These are phyloP conservation scores for Epistrophe eligans DNA, from an alignment of 2,888 invertebrate genomes.

Conservation along the genomic window DNA sequence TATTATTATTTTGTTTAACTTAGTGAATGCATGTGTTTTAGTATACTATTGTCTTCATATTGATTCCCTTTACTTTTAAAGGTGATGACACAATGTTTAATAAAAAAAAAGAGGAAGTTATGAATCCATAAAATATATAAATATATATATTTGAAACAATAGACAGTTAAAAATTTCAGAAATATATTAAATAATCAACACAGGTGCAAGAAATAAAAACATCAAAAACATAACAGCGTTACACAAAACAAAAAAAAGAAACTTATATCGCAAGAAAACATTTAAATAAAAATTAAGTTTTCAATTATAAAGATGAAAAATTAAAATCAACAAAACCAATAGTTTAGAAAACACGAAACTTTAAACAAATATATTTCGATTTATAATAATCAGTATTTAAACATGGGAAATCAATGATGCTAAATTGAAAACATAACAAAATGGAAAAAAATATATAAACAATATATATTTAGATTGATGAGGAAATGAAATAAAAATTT, in stretches of 20 bases:
- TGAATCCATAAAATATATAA: conserved; percentile 47
- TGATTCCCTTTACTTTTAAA: conserved; percentile 65
- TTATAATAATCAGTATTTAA: conserved; percentile 76
- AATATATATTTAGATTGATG: conserved; percentile 75
- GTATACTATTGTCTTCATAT: conserved; percentile 62
- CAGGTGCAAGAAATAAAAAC: conserved; percentile 66
- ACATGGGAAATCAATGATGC: conserved; percentile 67
- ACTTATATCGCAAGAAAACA: conserved; percentile 78
- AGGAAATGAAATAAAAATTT: conserved; percentile 72
- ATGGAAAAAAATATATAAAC: conserved; percentile 70
- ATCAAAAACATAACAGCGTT: conserved; percentile 69
- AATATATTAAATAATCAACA: conserved; percentile 74
- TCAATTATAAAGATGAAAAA: conserved; percentile 77
- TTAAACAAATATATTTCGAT: conserved; percentile 77
- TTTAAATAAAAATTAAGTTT: conserved; percentile 78
- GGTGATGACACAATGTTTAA: conserved; percentile 56
- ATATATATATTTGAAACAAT: conserved; percentile 72
- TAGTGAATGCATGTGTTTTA: conserved; percentile 63
- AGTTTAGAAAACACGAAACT: conserved; percentile 76
- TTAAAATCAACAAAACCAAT: conserved; percentile 74
- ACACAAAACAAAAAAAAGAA: conserved; percentile 72
- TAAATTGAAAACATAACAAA: conserved; percentile 69
- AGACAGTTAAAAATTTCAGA: conserved; percentile 73
- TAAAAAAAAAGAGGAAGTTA: conserved; percentile 48
- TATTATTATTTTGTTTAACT: conserved; percentile 36